phyloP scores from a whole-genome alignment of 2,113 vertebrate species.

The Seriola quinqueradiata region DNA sequence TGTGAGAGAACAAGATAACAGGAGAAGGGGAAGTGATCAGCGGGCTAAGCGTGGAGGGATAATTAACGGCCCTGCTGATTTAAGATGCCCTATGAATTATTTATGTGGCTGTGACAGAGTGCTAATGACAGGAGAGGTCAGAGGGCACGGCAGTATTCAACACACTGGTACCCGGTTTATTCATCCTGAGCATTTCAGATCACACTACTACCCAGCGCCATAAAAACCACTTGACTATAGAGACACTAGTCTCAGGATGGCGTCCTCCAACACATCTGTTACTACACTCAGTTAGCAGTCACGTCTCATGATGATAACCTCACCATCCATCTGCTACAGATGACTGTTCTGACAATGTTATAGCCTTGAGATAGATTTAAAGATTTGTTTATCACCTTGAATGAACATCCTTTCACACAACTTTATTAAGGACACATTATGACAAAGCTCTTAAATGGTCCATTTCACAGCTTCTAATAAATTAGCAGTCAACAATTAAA shows the following conservation, averaged over 20 bases:
- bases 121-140: conserved; percentile 33
- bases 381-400: too few species aligned
- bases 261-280: conserved; percentile 36
- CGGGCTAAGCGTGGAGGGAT: background rate
- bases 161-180: conserved; percentile 5
- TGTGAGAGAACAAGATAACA: conserved; percentile 13
- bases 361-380: background rate
- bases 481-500: too few species aligned
- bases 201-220: background rate
- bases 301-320: conserved; percentile 17
- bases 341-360: background rate
- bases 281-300: conserved; percentile 17
- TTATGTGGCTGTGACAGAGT: conserved; percentile 10
- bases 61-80: conserved; percentile 24
- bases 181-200: background rate
- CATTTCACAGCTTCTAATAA: too few species aligned
- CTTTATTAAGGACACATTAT: too few species aligned
- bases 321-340: conserved; percentile 13
- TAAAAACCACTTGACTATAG: background rate
- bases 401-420: too few species aligned
- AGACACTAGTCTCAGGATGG: conserved; percentile 1
- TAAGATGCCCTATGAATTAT: conserved; percentile 52
- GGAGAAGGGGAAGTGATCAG: background rate
- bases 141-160: conserved; percentile 23
- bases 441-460: too few species aligned